Base-by-base conservation (phyloP, 1,140 invertebrate species). In the Drosophila sulfurigaster region DNA sequence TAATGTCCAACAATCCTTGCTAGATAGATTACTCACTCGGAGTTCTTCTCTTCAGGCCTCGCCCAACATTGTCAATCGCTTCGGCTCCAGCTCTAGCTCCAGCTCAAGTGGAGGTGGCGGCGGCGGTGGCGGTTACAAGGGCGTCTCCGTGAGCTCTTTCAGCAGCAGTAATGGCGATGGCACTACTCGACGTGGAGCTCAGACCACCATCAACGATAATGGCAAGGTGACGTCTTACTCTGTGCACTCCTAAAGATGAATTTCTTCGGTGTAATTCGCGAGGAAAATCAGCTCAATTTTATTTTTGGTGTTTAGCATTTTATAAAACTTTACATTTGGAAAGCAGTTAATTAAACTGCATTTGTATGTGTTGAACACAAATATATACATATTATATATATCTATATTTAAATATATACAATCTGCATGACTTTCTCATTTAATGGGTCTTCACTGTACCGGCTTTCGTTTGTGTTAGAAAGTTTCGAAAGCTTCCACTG, bases 171-270 rank as follows among this genome's bases (percentile, higher is more conserved):
- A 95, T 81, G 96, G 96, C 20, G 93, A 95, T 62, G 92, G 93
- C 20, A 88, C 92, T 43, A 93, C 91, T 15, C 93, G 92, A 49
- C 94, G 95, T 67, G 91, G 93, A 16, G 94, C 96, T 1, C 94
- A 94, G 41, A 95, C 96, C 6, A 94, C 94, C 2, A 93, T 96
- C 51, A 96, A 96, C 77, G 95, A 96, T 72, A 96, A 96, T 79
- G 96, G 96, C 80, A 95, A 95, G 80, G 92, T 96, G 52, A 94
- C 94, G 32, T 93, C 94, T 63, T 95, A 95, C 75, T 94, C 93
- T 30, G 94, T 95, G 16, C 81, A 92, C 63, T 92, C 91, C 35
- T 92, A 91, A 60, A 52, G 51, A 11, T 30, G 32, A 25, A 49
- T 57, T 51, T 20, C 11, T 32, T n/a, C 54, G 15, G 28, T 6